Percentiles rank a stretch among this genome's conserved stretches.
These are phyloP conservation scores for Cydia fagiglandana DNA, from an alignment of 1,140 invertebrate species.

Conservation along the genomic window DNA sequence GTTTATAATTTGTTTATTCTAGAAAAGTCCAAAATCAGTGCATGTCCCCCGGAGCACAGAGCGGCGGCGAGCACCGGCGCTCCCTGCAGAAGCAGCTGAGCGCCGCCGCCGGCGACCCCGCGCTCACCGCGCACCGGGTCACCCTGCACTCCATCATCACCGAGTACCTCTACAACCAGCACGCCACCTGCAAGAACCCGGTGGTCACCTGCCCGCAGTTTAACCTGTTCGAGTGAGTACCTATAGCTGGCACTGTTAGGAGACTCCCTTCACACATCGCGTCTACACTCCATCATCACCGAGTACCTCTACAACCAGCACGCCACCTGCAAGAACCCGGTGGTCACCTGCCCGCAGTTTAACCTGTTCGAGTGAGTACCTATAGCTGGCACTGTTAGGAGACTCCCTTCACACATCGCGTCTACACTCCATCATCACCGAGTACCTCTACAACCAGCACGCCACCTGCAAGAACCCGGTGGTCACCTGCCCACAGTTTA, in stretches of 20 bases:
- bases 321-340: no score
- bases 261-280: no score
- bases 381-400: neutral
- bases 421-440: no score
- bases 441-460: no score
- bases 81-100: conserved; percentile 85
- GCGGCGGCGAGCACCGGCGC: conserved; percentile 61
- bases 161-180: conserved; percentile 97
- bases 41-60: conserved; percentile 25
- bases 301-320: no score
- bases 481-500: no score
- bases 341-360: no score
- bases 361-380: conserved; percentile 61
- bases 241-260: neutral
- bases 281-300: no score
- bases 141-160: conserved; percentile 96
- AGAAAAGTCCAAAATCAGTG: conserved; percentile 56
- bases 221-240: conserved; percentile 88
- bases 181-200: conserved; percentile 95
- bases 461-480: no score
- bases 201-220: conserved; percentile 95
- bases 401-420: no score
- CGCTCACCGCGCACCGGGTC: conserved; percentile 70
- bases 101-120: conserved; percentile 44
- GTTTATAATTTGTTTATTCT: neutral